Evolutionary conservation across 2,113 vertebrate species (phyloP), one percentile per base, ranked within the genome.

Genomic region (Todiramphus chloris): DNA sequence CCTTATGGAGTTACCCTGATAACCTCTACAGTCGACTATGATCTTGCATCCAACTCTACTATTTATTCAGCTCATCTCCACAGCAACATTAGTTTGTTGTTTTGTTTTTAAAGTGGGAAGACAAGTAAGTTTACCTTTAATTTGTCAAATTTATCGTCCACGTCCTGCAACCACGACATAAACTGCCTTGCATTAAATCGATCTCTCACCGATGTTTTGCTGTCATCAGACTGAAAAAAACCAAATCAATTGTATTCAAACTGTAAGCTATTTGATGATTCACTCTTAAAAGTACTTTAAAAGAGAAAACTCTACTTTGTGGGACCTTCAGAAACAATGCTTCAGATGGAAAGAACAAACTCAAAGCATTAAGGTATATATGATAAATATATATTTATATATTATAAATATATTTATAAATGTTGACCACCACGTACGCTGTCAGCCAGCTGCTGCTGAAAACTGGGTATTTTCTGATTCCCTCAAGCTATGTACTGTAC

Each of bases 111-210:
- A 91, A 86, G 63, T 20, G 37, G 89, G 78, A 85, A 94, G 25
- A 91, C 44, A 63, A 55, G 87, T 25, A 90, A 83, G 79, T 19
- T 7, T 97, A 99, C 99, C 99, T 99, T 99, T 94, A 99, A 98
- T 97, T 99, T 99, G 96, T 99, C 99, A 97, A 99, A 99, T 96
- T 99, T 99, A 97, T 99, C 99, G 89, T 99, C 99, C 7, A 99
- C 99, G 3, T 99, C 99, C 96, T 99, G 99, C 93, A 99, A 97
- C 99, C 99, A 99, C 13, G 99, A 99, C 99, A 99, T 99, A 66
- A 99, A 99, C 92, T 99, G 99, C 68, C 99, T 97, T 63, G 99
- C 99, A 89, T 99, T 99, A 95, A 99, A 99, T 56, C 99, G 97
- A 97, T 99, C 99, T 89, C 99, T 98, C 77, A 99, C 99, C 1